Conservation (phyloP, 2,113 vertebrate species). For the Tragelaphus strepsiceros region DNA sequence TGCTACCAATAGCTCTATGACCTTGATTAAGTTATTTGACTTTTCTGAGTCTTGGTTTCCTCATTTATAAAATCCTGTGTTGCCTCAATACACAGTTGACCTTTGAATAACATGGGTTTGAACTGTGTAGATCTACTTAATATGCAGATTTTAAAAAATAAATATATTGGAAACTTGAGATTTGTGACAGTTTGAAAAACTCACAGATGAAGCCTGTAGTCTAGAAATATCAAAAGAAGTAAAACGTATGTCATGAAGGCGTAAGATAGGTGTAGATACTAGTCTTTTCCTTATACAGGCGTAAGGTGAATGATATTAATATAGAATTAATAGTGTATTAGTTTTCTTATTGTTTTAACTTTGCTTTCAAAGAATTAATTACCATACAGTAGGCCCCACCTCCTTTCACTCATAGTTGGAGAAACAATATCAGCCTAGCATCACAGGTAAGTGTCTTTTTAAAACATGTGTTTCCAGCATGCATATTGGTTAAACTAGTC, state of each 20-base stretch:
- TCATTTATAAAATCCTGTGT: slow-evolving; percentile 29
- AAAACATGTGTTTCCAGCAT: background rate
- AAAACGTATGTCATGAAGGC: background rate
- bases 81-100: background rate
- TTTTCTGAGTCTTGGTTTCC: slow-evolving; percentile 32
- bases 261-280: background rate
- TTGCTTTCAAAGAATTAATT: background rate
- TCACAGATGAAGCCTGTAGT: background rate
- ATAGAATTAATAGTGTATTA: background rate
- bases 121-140: background rate
- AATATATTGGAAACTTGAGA: background rate
- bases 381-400: background rate
- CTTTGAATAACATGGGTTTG: background rate
- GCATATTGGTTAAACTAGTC: background rate
- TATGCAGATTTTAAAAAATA: background rate
- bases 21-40: slow-evolving; percentile 33
- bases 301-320: background rate
- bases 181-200: background rate
- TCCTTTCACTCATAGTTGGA: background rate
- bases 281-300: background rate
- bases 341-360: background rate
- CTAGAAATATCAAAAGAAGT: background rate
- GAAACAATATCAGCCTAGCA: background rate
- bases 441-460: background rate
- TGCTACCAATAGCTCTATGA: background rate